phyloP scores from a whole-genome alignment of 2,113 vertebrate genomes.

The Epinephelus moara region DNA sequence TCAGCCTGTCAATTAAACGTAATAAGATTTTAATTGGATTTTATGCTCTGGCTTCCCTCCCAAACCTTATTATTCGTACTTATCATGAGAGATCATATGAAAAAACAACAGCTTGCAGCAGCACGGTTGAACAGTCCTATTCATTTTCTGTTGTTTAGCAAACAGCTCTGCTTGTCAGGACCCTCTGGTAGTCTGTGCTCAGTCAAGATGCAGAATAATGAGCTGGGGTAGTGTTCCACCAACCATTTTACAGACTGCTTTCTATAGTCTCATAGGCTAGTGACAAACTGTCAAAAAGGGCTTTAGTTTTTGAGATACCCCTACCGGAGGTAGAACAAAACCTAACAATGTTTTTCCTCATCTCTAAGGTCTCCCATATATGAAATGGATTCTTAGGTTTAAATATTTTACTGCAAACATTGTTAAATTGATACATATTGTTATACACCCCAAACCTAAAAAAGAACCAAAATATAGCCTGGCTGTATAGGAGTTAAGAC shows the following conservation, averaged over 20 bases:
- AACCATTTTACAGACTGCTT: background rate
- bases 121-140: slow-evolving; percentile 12
- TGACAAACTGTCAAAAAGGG: too few relatives aligned
- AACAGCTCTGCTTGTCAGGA: slow-evolving; percentile 22
- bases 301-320: too few relatives aligned
- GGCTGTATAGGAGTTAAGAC: too few relatives aligned
- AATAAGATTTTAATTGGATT: slow-evolving; percentile 46
- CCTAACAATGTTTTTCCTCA: too few relatives aligned
- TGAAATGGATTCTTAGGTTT: too few relatives aligned
- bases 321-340: too few relatives aligned
- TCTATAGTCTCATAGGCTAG: background rate
- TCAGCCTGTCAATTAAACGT: slow-evolving; percentile 32
- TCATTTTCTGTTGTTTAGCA: slow-evolving; percentile 31
- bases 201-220: background rate
- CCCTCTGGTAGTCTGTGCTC: slow-evolving; percentile 8
- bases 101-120: slow-evolving; percentile 21
- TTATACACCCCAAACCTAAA: too few relatives aligned
- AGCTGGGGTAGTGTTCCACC: background rate
- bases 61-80: slow-evolving; percentile 19
- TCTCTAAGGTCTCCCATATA: too few relatives aligned
- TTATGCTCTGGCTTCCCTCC: slow-evolving; percentile 20
- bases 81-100: slow-evolving; percentile 19
- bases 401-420: too few relatives aligned
- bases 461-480: too few relatives aligned
- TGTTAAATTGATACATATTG: too few relatives aligned